A percentile compares a stretch with the other conserved stretches of the same genome.
These are phyloP conservation scores for Mystacides longicornis DNA, from an alignment of 2,888 invertebrate genomes.

Conservation along the genomic window DNA sequence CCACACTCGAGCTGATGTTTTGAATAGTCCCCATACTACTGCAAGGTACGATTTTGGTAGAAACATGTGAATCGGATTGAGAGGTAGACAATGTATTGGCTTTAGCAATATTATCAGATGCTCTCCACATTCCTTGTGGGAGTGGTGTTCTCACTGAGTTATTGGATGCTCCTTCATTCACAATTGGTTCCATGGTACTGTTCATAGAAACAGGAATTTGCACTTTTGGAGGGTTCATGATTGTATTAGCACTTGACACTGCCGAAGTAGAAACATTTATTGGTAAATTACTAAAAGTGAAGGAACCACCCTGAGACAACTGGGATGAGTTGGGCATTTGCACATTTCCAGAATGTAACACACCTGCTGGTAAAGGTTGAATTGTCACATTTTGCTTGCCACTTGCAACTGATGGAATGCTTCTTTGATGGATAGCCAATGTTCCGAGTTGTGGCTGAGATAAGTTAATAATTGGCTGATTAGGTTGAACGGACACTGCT, in stretches of 20 bases:
- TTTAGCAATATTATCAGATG: conserved; percentile 15
- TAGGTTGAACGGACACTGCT: conserved; percentile 33
- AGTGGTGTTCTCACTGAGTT: conserved; percentile 11
- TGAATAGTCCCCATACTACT: conserved; percentile 16
- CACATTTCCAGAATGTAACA: conserved; percentile 42
- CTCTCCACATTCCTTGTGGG: conserved; percentile 19
- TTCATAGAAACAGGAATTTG: too few relatives aligned
- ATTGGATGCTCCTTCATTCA: conserved; percentile 6
- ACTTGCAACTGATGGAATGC: conserved; percentile 22
- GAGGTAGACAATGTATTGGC: conserved; percentile 5
- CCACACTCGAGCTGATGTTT: conserved; percentile 23
- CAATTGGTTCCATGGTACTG: conserved; percentile 11
- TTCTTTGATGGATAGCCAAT: conserved; percentile 20
- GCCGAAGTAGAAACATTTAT: conserved; percentile 44
- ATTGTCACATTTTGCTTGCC: conserved; percentile 40
- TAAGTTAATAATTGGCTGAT: conserved; percentile 24
- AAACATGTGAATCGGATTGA: conserved; percentile 15
- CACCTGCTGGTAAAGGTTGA: conserved; percentile 43
- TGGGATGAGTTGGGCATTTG: conserved; percentile 33
- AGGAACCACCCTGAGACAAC: conserved; percentile 36
- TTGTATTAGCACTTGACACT: conserved; percentile 41
- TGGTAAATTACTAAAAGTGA: conserved; percentile 39
- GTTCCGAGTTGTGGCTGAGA: conserved; percentile 21
- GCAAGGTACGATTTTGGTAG: conserved; percentile 25
- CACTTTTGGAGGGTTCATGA: conserved; percentile 30